These are phyloP conservation scores for Orthonevra nobilis DNA, from an alignment of 2,888 invertebrate genomes.

Conservation along the genomic window DNA sequence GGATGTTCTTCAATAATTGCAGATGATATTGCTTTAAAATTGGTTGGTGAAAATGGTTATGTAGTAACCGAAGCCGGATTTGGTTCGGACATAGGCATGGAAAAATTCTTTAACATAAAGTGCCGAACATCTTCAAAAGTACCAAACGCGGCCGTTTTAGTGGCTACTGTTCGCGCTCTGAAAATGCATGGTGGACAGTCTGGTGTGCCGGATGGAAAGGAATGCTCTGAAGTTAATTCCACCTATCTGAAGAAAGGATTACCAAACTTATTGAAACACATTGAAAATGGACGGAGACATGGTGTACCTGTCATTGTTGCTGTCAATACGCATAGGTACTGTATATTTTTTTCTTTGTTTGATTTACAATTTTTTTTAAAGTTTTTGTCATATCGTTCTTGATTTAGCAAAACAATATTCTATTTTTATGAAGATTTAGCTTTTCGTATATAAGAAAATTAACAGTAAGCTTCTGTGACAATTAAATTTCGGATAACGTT, in stretches of 20 bases:
- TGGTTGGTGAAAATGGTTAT: slow-evolving; percentile 94
- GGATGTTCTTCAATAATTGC: slow-evolving; percentile 98
- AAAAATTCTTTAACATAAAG: slow-evolving; percentile 98
- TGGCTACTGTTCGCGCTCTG: slow-evolving; percentile 95
- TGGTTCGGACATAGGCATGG: slow-evolving; percentile 99
- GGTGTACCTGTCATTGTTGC: slow-evolving; percentile 97
- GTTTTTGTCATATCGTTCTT: too few relatives aligned
- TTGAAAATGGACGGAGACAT: slow-evolving; percentile 93
- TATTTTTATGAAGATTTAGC: too few relatives aligned
- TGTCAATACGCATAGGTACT: slow-evolving; percentile 92
- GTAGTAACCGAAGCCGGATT: slow-evolving; percentile 99
- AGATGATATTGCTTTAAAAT: slow-evolving; percentile 94
- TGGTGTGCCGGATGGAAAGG: slow-evolving; percentile 90
- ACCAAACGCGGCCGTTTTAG: slow-evolving; percentile 95
- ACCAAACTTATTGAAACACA: slow-evolving; percentile 95
- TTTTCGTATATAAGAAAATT: too few relatives aligned
- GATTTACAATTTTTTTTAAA: too few relatives aligned
- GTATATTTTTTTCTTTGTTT: slow-evolving; percentile 54
- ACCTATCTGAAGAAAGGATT: slow-evolving; percentile 92
- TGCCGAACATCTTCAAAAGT: slow-evolving; percentile 92
- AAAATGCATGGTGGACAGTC: slow-evolving; percentile 99
- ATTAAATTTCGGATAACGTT: too few relatives aligned
- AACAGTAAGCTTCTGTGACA: too few relatives aligned
- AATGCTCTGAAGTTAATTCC: slow-evolving; percentile 93
- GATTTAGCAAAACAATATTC: too few relatives aligned